A percentile compares a stretch with the other conserved stretches of the same genome.
phyloP scores from a whole-genome alignment of 2,113 vertebrate species.

The Prionailurus viverrinus region DNA sequence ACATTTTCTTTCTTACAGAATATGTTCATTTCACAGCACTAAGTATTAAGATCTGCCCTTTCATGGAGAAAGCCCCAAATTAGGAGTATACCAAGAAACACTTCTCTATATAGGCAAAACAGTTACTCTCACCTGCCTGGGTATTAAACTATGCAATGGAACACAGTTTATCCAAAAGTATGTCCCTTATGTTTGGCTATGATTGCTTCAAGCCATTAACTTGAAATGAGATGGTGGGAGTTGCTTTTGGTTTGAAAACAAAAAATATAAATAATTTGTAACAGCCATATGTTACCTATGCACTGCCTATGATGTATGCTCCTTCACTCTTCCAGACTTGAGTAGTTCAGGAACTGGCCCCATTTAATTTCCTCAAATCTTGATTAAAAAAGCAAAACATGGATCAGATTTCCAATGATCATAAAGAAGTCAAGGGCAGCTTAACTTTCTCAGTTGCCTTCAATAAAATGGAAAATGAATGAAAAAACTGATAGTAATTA shows the following conservation, averaged over 20 bases:
- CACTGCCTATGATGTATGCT: background rate
- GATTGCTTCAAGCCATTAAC: background rate
- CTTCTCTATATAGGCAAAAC: background rate
- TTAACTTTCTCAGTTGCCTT: constrained; percentile 20
- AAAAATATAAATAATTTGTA: background rate
- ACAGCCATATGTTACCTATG: background rate
- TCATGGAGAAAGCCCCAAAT: background rate
- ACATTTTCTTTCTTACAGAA: background rate
- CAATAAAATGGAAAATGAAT: background rate
- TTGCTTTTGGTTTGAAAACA: background rate
- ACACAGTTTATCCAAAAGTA: background rate
- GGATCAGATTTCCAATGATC: background rate
- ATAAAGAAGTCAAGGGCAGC: background rate
- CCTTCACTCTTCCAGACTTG: background rate
- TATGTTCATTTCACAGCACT: background rate
- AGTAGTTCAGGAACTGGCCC: background rate
- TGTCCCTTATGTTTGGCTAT: background rate
- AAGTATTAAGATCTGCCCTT: background rate
- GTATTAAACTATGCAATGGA: background rate
- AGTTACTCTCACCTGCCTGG: background rate
- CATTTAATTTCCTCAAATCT: background rate
- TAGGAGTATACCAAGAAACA: background rate
- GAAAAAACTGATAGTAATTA: background rate
- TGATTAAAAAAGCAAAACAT: background rate
- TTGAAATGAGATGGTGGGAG: background rate